These are phyloP conservation scores for Osmoderma eremita DNA, from an alignment of 2,888 invertebrate genomes.

Conservation along the genomic window DNA sequence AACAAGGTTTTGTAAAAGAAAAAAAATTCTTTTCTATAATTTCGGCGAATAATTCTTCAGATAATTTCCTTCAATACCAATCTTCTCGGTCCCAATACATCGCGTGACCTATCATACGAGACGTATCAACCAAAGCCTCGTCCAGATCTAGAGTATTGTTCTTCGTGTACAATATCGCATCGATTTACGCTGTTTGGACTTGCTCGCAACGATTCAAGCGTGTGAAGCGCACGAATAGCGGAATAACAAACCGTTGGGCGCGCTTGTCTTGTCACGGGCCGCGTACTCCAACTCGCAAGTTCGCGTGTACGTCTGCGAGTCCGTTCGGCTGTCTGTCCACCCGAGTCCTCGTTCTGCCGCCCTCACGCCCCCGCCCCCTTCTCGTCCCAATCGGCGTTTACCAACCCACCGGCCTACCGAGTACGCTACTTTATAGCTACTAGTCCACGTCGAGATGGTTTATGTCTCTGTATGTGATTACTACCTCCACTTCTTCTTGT, in stretches of 20 bases:
- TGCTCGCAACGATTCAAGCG: slow-evolving; percentile 37
- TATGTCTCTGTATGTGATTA: slow-evolving; percentile 47
- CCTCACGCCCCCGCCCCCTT: slow-evolving; percentile 17
- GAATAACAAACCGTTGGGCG: slow-evolving; percentile 51
- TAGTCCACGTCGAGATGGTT: slow-evolving; percentile 51
- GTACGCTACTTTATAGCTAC: slow-evolving; percentile 51
- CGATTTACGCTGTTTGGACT: not conserved
- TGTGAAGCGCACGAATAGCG: slow-evolving; percentile 46
- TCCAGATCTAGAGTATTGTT: not conserved
- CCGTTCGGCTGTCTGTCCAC: slow-evolving; percentile 45
- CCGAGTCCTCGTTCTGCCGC: slow-evolving; percentile 23
- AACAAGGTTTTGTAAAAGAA: too few species aligned
- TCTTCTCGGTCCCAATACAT: too few species aligned
- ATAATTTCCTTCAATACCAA: too few species aligned
- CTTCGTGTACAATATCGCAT: slow-evolving; percentile 1
- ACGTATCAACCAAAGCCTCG: too few species aligned
- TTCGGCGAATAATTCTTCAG: too few species aligned
- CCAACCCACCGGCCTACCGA: slow-evolving; percentile 49
- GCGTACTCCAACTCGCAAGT: slow-evolving; percentile 44
- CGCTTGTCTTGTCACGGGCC: slow-evolving; percentile 49
- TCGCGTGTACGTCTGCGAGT: slow-evolving; percentile 50
- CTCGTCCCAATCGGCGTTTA: slow-evolving; percentile 25
- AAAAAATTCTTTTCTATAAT: too few species aligned
- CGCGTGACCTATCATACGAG: too few species aligned
- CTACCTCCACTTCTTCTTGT: slow-evolving; percentile 23